phyloP scores from a whole-genome alignment of 2,888 invertebrate genomes.

The Ichneumon xanthorius region DNA sequence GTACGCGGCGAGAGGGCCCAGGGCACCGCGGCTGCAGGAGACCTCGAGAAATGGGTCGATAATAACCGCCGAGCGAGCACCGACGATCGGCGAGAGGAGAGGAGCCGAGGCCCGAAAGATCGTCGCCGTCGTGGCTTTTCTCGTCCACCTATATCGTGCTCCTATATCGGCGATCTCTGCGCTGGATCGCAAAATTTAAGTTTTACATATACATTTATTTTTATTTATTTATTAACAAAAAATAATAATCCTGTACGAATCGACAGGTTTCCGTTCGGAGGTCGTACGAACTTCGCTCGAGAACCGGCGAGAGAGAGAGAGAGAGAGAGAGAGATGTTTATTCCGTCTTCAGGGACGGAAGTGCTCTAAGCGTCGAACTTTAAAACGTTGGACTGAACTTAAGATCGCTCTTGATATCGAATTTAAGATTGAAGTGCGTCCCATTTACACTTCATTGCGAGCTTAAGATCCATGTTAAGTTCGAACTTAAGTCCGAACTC shows the following conservation, averaged over 20 bases:
- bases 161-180: neutral
- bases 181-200: neutral
- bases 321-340: too few relatives aligned
- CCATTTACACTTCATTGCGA: too few relatives aligned
- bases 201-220: neutral
- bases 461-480: too few relatives aligned
- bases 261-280: neutral
- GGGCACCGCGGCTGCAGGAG: conserved; percentile 34
- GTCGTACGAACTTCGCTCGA: neutral
- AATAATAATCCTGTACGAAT: neutral
- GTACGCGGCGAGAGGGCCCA: conserved; percentile 46
- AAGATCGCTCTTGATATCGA: too few relatives aligned
- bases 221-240: neutral
- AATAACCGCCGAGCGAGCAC: conserved; percentile 62
- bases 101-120: conserved; percentile 46
- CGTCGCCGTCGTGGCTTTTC: conserved; percentile 14
- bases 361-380: too few relatives aligned
- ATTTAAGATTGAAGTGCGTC: too few relatives aligned
- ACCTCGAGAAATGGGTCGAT: conserved; percentile 65
- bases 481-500: too few relatives aligned
- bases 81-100: neutral
- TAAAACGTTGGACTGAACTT: too few relatives aligned
- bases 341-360: too few relatives aligned
- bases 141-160: neutral
- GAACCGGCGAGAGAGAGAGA: too few relatives aligned